Conservation (phyloP, 2,113 vertebrate species). For the Nycticorax nycticorax region DNA sequence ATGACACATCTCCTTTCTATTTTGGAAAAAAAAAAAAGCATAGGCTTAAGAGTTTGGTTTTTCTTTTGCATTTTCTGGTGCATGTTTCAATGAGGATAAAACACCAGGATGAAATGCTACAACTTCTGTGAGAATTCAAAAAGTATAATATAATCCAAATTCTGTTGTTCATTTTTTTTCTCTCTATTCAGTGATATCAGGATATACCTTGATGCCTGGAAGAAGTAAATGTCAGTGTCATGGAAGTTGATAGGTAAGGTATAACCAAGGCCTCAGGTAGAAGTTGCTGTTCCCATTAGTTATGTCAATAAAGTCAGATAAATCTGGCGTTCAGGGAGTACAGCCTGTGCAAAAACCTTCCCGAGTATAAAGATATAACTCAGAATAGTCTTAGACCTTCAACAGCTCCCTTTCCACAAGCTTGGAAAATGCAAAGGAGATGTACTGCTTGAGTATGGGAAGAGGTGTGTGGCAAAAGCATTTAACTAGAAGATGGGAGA, state of each 20-base stretch:
- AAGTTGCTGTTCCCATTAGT: background rate
- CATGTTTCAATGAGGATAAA: rapidly evolving
- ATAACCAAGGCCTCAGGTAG: background rate
- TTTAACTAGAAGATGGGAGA: background rate
- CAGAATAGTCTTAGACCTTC: background rate
- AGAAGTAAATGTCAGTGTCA: background rate
- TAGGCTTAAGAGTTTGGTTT: background rate
- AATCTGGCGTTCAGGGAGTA: background rate
- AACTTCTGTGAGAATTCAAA: background rate
- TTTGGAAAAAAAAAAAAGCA: background rate
- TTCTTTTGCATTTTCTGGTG: background rate
- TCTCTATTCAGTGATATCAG: background rate
- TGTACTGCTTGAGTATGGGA: rapidly evolving
- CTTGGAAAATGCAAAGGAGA: background rate
- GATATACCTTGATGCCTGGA: background rate
- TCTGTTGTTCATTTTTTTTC: rapidly evolving
- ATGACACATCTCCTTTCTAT: background rate
- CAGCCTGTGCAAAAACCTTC: background rate
- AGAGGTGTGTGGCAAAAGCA: background rate
- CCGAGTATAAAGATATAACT: background rate
- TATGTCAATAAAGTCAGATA: background rate
- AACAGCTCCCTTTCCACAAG: background rate
- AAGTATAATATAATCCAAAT: background rate
- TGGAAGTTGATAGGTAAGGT: background rate
- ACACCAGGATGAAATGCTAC: background rate